Evolutionary conservation across 2,113 vertebrate genomes (phyloP).

Genomic region (Meles meles): DNA sequence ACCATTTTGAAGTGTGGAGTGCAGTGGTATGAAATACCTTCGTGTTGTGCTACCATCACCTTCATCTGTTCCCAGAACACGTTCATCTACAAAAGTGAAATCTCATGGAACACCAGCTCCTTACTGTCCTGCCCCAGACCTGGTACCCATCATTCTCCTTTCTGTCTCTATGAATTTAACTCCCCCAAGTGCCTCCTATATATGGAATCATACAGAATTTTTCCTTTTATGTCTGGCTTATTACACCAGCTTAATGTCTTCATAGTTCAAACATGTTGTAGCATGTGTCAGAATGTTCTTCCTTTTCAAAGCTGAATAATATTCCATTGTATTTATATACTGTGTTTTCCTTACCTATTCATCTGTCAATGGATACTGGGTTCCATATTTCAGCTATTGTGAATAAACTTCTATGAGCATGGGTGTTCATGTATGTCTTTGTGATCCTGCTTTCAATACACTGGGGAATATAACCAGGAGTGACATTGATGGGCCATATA

Average conservation of each 20-base stretch:
- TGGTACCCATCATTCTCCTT: accelerated
- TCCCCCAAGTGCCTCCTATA: accelerated
- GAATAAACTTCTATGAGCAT: neutral
- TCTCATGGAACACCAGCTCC: too few species aligned
- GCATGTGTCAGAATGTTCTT: neutral
- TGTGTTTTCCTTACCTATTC: accelerated
- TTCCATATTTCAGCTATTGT: neutral
- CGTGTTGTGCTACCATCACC: accelerated
- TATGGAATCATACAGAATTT: neutral
- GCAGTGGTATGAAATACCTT: accelerated
- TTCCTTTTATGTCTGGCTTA: neutral
- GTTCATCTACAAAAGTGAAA: too few species aligned
- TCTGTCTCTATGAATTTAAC: neutral
- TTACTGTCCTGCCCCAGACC: accelerated
- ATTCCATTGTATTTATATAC: accelerated
- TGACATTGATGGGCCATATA: neutral
- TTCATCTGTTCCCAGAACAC: accelerated
- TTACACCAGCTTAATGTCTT: too few species aligned
- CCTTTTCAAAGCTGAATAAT: neutral
- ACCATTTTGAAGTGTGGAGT: accelerated
- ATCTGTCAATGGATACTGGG: accelerated
- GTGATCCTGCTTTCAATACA: neutral
- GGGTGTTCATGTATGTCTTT: accelerated
- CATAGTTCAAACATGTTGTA: accelerated
- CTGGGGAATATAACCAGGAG: neutral